Evolutionary conservation across 2,113 vertebrate species (phyloP), one percentile per base, ranked within the genome.

Genomic region (Helogale parvula): DNA sequence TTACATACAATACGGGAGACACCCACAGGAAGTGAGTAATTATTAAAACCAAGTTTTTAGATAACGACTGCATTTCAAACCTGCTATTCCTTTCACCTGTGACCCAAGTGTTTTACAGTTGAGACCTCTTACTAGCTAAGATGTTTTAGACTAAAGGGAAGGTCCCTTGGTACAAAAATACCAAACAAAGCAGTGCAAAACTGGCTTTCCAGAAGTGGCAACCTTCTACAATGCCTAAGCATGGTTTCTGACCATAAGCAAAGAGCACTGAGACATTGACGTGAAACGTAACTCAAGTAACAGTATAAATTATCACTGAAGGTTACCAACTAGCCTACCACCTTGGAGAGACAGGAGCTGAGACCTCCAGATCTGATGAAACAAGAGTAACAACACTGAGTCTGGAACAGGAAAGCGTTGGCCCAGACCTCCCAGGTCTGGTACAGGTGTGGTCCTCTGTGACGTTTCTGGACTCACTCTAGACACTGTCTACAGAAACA

Each of bases 41-140:
- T 79, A 84, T 50, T n/a, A 96, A 96, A 93, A 66, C 14, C 35
- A 92, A 65, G 29, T 54, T 80, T 79, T 93, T 47, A 65, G 27
- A 81, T 54, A 77, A 35, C 47, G n/a, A 74, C 23, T 47, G 35
- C 29, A 72, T 45, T 94, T 81, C 72, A 89, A 83, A 72, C 25
- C 35, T 50, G 31, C 47, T 29, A 29, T 25, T 82, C 52, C 69
- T 74, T 57, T 54, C 11, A 84, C 60, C 38, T 90, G 45, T 93
- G 79, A 93, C 45, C 60, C 66, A 94, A 21, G 27, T 12, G 63
- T 65, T 33, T 82, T 7, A 94, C 33, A 71, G 41, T 17, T 69
- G 16, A 76, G 79, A 77, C 9, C 65, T 25, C 54, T 35, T 12
- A 76, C 13, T 83, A 52, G 38, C n/a, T 66, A 81, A 91, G 57